These are phyloP conservation scores for Sisor rabdophorus DNA, from an alignment of 2,113 vertebrate genomes.

Conservation along the genomic window DNA sequence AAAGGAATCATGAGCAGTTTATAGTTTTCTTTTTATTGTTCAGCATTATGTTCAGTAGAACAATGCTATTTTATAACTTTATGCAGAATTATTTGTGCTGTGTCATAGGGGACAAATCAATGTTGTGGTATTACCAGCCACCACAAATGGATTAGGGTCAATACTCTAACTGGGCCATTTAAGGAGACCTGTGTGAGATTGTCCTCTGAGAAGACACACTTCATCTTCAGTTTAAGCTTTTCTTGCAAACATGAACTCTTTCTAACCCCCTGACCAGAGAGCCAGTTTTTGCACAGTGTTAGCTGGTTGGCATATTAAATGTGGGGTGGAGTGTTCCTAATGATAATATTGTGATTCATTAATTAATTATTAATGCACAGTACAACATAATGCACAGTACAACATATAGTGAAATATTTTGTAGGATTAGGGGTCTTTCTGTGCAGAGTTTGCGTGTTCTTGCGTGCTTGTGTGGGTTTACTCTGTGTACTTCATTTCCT, in stretches of 20 bases:
- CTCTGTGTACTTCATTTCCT: no score
- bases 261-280: neutral
- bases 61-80: neutral
- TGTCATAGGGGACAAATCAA: neutral
- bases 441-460: no score
- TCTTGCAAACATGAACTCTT: neutral
- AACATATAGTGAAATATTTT: no score
- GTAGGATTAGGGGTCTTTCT: no score
- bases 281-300: neutral
- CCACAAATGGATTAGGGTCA: neutral
- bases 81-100: neutral
- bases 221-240: neutral
- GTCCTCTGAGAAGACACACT: no score
- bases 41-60: neutral
- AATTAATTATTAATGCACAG: no score
- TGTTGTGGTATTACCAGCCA: neutral
- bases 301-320: neutral
- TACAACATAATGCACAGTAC: no score
- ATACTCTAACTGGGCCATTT: neutral
- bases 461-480: no score
- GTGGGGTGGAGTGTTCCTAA: no score
- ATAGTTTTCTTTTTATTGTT: neutral
- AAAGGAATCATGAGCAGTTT: neutral
- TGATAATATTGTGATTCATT: no score
- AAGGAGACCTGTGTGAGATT: neutral